Evolutionary conservation across 2,113 vertebrate genomes (phyloP).

Genomic region (Protobothrops flavoviridis): DNA sequence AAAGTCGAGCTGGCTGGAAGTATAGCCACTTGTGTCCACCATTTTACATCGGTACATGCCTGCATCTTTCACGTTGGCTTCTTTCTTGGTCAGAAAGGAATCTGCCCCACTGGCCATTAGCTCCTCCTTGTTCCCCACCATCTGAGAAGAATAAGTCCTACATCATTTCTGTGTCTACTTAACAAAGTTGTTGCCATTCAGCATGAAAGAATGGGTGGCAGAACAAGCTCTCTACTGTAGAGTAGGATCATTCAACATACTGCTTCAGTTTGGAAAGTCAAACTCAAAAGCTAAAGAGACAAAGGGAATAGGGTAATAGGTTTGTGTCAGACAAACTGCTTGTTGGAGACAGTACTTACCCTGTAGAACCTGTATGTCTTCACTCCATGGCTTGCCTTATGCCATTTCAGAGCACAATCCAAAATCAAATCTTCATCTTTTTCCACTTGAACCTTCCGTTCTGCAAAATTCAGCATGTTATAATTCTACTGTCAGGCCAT

Average conservation of each 20-base stretch:
- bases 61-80: not conserved
- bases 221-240: not conserved
- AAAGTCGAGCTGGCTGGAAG: not conserved
- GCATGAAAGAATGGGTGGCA: not conserved
- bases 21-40: accelerated
- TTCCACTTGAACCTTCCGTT: conserved; percentile 4
- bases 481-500: not conserved
- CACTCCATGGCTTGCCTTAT: not conserved
- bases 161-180: not conserved
- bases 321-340: not conserved
- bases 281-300: not conserved
- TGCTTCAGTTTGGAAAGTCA: not conserved
- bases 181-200: not conserved
- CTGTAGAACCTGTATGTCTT: conserved; percentile 3
- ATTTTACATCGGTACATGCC: conserved; percentile 23
- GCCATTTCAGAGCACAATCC: conserved; percentile 33
- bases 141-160: not conserved
- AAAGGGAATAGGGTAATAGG: too few species aligned
- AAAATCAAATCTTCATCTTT: conserved; percentile 31
- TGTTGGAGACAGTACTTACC: not conserved
- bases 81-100: conserved; percentile 22
- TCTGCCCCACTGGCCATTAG: not conserved
- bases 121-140: not conserved
- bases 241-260: too few species aligned
- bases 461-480: conserved; percentile 17